A percentile compares a stretch with the other conserved stretches of the same genome.
These are phyloP conservation scores for Acanthopagrus latus DNA, from an alignment of 2,797 vertebrate genomes.

Conservation along the genomic window DNA sequence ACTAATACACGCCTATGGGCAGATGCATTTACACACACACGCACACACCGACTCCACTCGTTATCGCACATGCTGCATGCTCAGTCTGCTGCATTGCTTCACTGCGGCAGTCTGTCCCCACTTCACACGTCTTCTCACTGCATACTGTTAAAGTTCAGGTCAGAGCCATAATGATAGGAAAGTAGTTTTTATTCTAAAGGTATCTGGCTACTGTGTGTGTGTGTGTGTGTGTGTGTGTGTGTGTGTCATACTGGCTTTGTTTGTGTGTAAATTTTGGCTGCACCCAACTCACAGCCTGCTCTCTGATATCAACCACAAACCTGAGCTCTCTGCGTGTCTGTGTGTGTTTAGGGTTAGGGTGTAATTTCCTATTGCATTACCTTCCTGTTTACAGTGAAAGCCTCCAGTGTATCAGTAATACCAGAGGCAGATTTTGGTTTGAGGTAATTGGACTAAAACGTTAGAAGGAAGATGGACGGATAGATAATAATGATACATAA, in stretches of 20 bases:
- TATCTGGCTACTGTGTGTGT: background rate
- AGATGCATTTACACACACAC: conserved; percentile 17
- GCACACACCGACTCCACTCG: conserved; percentile 18
- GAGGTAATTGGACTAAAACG: conserved; percentile 47
- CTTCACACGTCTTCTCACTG: background rate
- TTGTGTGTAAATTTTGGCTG: background rate
- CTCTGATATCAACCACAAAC: conserved; percentile 20
- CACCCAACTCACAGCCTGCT: background rate
- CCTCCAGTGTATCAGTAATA: conserved; percentile 49
- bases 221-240: background rate
- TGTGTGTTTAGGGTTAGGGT: background rate
- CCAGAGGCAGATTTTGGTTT: conserved; percentile 24
- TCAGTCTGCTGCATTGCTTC: conserved; percentile 53
- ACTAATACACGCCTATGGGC: conserved; percentile 30
- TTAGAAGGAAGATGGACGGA: background rate
- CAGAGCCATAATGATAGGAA: background rate
- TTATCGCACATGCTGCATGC: conserved; percentile 34
- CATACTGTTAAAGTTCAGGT: background rate
- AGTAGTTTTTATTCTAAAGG: background rate
- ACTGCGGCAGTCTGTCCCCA: conserved; percentile 41
- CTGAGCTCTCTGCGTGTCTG: background rate
- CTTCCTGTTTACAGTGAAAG: conserved; percentile 23
- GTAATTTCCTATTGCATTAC: conserved; percentile 1
- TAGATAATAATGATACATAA: no score
- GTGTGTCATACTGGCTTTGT: background rate